Evolutionary conservation across 92 coral and sea anemone species (phyloP), one percentile per base, ranked within the genome.

Genomic region (Phenganax subtilis): DNA sequence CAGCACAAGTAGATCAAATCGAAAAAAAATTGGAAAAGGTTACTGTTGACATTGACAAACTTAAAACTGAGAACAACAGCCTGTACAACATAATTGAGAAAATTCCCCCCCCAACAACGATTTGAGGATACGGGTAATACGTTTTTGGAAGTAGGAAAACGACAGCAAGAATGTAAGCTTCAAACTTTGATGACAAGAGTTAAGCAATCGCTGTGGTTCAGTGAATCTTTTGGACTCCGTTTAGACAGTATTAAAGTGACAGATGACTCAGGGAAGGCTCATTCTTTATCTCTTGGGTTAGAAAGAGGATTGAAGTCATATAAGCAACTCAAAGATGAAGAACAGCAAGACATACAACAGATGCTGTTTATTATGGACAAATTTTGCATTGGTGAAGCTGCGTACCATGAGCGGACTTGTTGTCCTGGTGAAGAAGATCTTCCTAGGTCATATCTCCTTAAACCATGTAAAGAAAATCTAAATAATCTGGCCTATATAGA

Each of bases 31-130:
- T 57, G 15, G 54, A 59, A 70, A 59, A 77, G 71, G 82, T 57
- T 37, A 77, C 56, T 60, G 16, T 77, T 59, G 82, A 61, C 57
- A 77, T 59, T 59, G 10, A 77, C 8, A 61, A 59, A 30, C 57
- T 77, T 25, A 52, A 61, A 77, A 47, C 8, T 15, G 71, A 76
- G 20, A 29, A 76, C 75, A 37, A 37, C 47, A 37, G 47, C 47
- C 47, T 37, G 5, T 37, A 37, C 27, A 59, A 59, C 27, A 25
- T 14, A 59, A 14, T 14, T 20, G 25, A 37, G 47, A 37, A 37
- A 37, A 37, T 37, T 37, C 5, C 47, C 3, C 3, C 47, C 47
- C 47, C 47, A 37, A 37, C 2, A 5, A 37, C 47, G 47, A 37
- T 37, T 37, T 37, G 47, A 37, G 47, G 47, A 37, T 37, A 37